Evolutionary conservation across 2,113 vertebrate genomes (phyloP).

Genomic region (Monarcha castaneiventris): DNA sequence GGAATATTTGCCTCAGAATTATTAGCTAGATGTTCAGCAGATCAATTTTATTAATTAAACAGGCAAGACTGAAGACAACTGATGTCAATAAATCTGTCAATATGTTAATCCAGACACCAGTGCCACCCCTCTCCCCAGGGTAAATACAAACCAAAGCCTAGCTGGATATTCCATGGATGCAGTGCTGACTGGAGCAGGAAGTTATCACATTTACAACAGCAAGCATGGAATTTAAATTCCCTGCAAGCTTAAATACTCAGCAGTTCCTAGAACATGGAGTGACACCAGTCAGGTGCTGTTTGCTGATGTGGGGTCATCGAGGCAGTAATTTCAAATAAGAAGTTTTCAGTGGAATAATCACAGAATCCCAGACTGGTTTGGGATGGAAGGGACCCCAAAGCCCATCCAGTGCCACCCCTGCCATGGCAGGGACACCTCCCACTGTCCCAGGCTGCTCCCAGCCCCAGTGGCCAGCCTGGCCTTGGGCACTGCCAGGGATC

Average conservation of each 20-base stretch:
- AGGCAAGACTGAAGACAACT: slow-evolving; percentile 1
- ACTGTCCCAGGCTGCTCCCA: background rate
- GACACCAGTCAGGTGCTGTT: background rate
- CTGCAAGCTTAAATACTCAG: background rate
- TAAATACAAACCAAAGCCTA: background rate
- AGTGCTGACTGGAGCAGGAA: background rate
- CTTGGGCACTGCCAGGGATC: background rate
- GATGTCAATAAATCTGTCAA: background rate
- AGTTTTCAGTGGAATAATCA: background rate
- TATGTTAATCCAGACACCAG: background rate
- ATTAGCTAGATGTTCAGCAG: background rate
- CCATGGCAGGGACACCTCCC: background rate
- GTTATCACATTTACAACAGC: background rate
- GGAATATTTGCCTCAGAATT: slow-evolving; percentile 1
- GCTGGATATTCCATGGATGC: background rate
- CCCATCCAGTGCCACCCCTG: background rate
- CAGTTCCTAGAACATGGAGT: background rate
- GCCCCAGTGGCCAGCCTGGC: background rate
- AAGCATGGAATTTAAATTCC: background rate
- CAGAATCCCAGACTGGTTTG: background rate
- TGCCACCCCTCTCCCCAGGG: background rate
- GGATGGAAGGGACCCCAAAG: background rate
- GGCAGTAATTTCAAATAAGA: background rate
- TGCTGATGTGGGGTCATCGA: background rate
- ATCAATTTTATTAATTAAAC: slow-evolving; percentile 38